Base-by-base conservation (phyloP, 2,113 vertebrate genomes). In the Riparia riparia region DNA sequence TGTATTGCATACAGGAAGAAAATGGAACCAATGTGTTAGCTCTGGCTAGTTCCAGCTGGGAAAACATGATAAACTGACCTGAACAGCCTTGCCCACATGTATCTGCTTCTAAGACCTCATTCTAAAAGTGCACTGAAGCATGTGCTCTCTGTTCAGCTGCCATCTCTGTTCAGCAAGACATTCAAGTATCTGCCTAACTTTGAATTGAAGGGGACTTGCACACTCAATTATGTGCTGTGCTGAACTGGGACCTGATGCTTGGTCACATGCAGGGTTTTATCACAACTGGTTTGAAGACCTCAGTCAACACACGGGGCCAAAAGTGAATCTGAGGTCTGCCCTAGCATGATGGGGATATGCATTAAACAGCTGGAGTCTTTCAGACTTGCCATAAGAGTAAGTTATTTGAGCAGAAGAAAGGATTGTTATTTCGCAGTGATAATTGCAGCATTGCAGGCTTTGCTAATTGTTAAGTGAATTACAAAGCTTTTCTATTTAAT, bases 51-150 rank as follows among this genome's bases (percentile, higher is more conserved):
- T 95, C 85, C 82, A 93, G 76, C 79, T 82, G 77, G 77, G 84
- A 94, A 96, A 74, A 91, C 86, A 49, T 50, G 73, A 85, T 84
- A 90, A 95, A 90, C 78, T 93, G 84, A 90, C 81, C 39, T 73
- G 87, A 91, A 71, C 25, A 82, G 66, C 49, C 81, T 83, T 93
- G 39, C 57, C 78, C 63, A 54, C 0, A 0, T 82, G 29, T 88
- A 78, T 72, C 73, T 82, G 41, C 70, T 91, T 82, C 73, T 80
- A 68, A 91, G 81, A 72, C 70, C 63, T 87, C 39, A 50, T 90
- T 94, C 84, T 82, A 73, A 82, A 89, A 80, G 73, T 82, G 70
- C 63, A n/a, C 32, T 73, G 70, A 76, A 93, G 87, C 61, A 65
- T 76, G 68, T 91, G 68, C 42, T 96, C 37, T 84, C 86, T 86